Percentiles rank a stretch among this genome's conserved stretches.
Conservation (phyloP, 2,797 vertebrate genomes). For the Picus viridis region DNA sequence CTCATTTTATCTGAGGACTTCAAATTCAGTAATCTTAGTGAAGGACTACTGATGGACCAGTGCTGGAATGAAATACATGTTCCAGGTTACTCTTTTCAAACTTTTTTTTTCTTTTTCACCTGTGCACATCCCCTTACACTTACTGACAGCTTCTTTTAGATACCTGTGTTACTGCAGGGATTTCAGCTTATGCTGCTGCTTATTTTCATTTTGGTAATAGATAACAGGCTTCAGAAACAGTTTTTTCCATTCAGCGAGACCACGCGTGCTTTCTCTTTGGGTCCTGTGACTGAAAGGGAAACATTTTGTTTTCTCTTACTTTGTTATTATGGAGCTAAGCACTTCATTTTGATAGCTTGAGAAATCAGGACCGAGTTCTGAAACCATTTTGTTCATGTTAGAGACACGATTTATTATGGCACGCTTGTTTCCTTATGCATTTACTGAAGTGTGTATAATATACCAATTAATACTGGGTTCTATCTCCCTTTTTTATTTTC, state of each 20-base stretch:
- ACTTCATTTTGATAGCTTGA: not conserved
- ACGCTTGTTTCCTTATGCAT: not conserved
- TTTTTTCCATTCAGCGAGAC: not conserved
- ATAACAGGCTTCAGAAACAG: not conserved
- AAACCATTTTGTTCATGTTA: not conserved
- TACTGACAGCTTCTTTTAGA: conserved; percentile 26
- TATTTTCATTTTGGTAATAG: not conserved
- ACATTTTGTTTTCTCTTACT: not conserved
- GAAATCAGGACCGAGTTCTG: not conserved
- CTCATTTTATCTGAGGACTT: conserved; percentile 58
- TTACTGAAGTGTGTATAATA: not conserved
- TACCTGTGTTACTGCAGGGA: not conserved
- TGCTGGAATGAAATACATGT: conserved; percentile 26
- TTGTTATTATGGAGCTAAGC: not conserved
- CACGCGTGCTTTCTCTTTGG: not conserved
- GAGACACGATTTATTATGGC: not conserved
- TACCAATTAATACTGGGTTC: not conserved
- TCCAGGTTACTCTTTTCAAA: not conserved
- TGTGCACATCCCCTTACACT: not conserved
- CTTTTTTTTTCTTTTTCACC: not conserved
- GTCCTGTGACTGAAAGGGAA: not conserved
- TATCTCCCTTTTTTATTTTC: not conserved
- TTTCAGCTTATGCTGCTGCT: not conserved
- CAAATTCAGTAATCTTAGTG: conserved; percentile 34
- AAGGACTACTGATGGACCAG: conserved; percentile 10